phyloP scores from a whole-genome alignment of 2,113 vertebrate species.

The Ciconia boyciana region DNA sequence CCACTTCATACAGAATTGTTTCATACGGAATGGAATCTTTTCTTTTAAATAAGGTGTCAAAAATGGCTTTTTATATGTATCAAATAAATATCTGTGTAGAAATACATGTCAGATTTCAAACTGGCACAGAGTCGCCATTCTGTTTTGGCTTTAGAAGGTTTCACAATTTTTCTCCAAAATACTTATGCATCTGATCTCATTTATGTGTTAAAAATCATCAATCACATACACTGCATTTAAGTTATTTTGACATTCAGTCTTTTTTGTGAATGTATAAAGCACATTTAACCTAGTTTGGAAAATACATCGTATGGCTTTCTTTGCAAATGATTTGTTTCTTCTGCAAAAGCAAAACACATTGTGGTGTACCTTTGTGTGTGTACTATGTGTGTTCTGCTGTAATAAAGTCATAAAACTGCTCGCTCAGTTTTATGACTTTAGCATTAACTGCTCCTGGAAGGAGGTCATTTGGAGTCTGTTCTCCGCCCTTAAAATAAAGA shows the following conservation, averaged over 20 bases:
- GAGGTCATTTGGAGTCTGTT: background rate
- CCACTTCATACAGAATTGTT: background rate
- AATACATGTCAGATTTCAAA: background rate
- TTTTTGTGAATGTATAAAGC: background rate
- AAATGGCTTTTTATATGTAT: background rate
- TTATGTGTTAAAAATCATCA: background rate
- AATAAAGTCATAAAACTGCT: background rate
- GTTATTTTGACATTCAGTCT: background rate
- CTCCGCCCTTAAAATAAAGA: background rate
- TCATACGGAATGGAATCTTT: background rate
- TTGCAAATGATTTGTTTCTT: background rate
- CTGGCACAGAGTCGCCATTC: background rate
- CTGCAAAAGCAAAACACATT: background rate
- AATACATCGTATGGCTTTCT: background rate
- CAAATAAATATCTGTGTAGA: background rate
- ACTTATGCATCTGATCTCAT: background rate
- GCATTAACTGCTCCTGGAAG: background rate
- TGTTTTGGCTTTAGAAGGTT: background rate
- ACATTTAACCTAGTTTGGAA: conserved; percentile 3
- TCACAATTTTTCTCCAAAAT: background rate
- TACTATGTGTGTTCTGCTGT: background rate
- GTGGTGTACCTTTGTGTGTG: background rate
- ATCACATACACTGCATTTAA: background rate
- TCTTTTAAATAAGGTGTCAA: conserved; percentile 18
- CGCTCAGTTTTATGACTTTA: background rate